Evolutionary conservation across 2,797 vertebrate genomes (phyloP).

Genomic region (Hirundo rustica): DNA sequence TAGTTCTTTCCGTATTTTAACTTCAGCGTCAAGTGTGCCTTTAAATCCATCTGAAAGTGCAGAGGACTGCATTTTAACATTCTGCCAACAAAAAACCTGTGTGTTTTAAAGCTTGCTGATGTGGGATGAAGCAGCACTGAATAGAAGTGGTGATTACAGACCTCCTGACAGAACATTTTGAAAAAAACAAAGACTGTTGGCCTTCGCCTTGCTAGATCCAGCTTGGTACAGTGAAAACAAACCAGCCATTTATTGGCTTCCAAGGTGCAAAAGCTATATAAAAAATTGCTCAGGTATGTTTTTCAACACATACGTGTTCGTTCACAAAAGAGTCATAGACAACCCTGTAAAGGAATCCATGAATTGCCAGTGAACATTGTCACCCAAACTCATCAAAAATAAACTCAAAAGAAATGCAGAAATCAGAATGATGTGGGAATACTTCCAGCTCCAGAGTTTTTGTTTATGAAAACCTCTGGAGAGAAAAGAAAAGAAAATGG

Average conservation of each 20-base stretch:
- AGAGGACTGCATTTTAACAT: constrained; percentile 25
- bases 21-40: not conserved
- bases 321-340: not conserved
- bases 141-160: constrained; percentile 48
- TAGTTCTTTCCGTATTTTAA: constrained; percentile 20
- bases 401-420: constrained; percentile 4
- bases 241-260: not conserved
- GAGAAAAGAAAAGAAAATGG: constrained; percentile 17
- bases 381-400: not conserved
- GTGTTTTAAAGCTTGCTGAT: constrained; percentile 50
- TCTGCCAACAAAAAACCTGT: constrained; percentile 22
- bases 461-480: constrained; percentile 14
- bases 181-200: not conserved
- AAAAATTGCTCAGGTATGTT: not conserved
- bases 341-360: not conserved
- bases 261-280: not conserved
- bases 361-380: not conserved
- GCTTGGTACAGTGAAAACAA: not conserved
- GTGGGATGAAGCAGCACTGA: constrained; percentile 40
- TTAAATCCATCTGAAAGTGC: constrained; percentile 44
- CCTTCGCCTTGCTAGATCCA: not conserved
- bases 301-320: not conserved
- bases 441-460: not conserved
- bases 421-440: not conserved
- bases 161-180: constrained; percentile 32